phyloP scores from a whole-genome alignment of 2,797 vertebrate species.

The Anniella stebbinsi region DNA sequence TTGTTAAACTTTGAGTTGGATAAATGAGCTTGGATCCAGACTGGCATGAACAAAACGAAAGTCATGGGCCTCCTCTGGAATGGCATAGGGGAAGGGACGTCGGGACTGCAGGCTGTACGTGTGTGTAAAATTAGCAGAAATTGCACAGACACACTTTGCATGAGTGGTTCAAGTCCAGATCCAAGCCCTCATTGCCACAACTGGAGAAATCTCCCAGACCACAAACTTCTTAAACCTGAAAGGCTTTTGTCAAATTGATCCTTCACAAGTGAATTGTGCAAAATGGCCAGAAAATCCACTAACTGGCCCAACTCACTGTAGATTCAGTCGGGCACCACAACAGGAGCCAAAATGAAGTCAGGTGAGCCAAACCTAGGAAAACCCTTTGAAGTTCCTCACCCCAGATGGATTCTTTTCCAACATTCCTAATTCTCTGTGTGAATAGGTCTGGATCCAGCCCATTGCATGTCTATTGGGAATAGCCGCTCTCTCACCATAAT shows the following conservation, averaged over 20 bases:
- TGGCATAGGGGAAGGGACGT: no score
- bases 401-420: neutral
- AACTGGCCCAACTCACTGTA: no score
- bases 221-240: neutral
- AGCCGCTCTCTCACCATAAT: neutral
- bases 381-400: neutral
- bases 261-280: neutral
- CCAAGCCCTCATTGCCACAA: neutral
- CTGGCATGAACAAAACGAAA: neutral
- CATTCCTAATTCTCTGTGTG: no score
- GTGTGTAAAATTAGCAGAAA: neutral
- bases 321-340: no score
- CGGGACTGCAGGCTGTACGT: neutral
- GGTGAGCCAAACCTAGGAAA: neutral
- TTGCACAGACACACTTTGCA: neutral
- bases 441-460: neutral
- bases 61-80: neutral
- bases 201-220: neutral
- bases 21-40: neutral
- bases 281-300: no score
- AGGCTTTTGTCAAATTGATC: neutral
- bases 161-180: neutral
- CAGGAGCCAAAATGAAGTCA: no score
- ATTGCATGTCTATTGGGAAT: neutral
- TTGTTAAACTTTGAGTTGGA: neutral